Evolutionary conservation across 2,888 invertebrate genomes (phyloP), one percentile per base, ranked within the genome.

Genomic region (Oxystoma pomonae): DNA sequence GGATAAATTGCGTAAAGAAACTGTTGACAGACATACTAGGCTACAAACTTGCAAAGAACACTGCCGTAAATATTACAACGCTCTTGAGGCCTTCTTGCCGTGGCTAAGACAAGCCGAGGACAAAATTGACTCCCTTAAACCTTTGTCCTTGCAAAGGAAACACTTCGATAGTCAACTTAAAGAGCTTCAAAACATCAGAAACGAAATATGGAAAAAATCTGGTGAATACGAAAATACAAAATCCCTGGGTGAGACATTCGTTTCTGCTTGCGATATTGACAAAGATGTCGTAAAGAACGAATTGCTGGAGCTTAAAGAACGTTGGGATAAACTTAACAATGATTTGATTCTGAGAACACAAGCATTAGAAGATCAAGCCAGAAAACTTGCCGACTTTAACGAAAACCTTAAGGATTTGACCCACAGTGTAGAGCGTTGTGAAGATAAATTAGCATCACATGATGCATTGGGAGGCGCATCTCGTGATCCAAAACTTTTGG

Each of bases 241-340:
- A 75, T 89, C 90, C 0, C 82, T 93, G 1, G 96, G 96, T 0
- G 95, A 96, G 73, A 89, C 92, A 0, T 93, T 97, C 83, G 85
- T 96, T 59, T 87, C 88, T 0, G 87, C 92, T 57, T 96, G 96
- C 71, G 96, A 97, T 76, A 88, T 91, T 59, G 96, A 97, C 75
- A 94, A 96, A 76, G 95, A 96, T 57, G 87, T 91, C 1, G 92
- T 98, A 0, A 89, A 92, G 75, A 88, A 87, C 52, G 91, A 94
- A 75, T 82, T 97, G 2, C 86, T 89, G 69, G 86, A 86, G 70
- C 87, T 96, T 79, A 94, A 92, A 80, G 89, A 90, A 68, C 84
- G 94, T 70, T 97, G 97, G 97, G 95, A 97, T 74, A 87, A 87
- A 73, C 84, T 98, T 7, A 95, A 95, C 79, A 92, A 93, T 74